A percentile compares a stretch with the other conserved stretches of the same genome.
Conservation (phyloP, 2,888 invertebrate species). For the Watsonalla cultraria region DNA sequence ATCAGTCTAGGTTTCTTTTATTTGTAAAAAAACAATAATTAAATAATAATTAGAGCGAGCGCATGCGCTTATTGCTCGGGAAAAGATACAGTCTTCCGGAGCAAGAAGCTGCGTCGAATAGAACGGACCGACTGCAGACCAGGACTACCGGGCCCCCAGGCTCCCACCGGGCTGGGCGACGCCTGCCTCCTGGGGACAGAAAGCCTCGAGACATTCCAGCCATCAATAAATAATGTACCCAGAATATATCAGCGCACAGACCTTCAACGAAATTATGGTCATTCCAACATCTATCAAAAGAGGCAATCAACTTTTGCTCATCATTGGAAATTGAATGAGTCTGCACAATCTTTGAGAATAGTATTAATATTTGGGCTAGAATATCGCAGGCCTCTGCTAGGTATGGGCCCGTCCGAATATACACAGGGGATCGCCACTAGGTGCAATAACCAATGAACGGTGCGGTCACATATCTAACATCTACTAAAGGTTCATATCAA, state of each 20-base stretch:
- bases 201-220: too few species aligned
- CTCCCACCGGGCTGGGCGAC: too few species aligned
- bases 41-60: constrained; percentile 64
- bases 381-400: background rate
- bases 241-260: too few species aligned
- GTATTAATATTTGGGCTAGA: background rate
- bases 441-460: constrained; percentile 55
- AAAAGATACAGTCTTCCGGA: constrained; percentile 76
- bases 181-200: too few species aligned
- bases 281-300: too few species aligned
- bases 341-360: too few species aligned
- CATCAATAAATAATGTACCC: too few species aligned
- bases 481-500: constrained; percentile 58
- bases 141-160: constrained; percentile 14
- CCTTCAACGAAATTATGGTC: too few species aligned
- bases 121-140: constrained; percentile 26
- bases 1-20: constrained; percentile 74
- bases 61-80: constrained; percentile 75
- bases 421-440: constrained; percentile 25
- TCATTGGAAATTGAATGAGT: too few species aligned
- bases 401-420: too few species aligned
- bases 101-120: constrained; percentile 61
- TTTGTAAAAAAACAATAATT: constrained; percentile 72
- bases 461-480: constrained; percentile 57
- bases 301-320: too few species aligned